Evolutionary conservation across 2,888 invertebrate genomes (phyloP).

Genomic region (Ametastegia equiseti): DNA sequence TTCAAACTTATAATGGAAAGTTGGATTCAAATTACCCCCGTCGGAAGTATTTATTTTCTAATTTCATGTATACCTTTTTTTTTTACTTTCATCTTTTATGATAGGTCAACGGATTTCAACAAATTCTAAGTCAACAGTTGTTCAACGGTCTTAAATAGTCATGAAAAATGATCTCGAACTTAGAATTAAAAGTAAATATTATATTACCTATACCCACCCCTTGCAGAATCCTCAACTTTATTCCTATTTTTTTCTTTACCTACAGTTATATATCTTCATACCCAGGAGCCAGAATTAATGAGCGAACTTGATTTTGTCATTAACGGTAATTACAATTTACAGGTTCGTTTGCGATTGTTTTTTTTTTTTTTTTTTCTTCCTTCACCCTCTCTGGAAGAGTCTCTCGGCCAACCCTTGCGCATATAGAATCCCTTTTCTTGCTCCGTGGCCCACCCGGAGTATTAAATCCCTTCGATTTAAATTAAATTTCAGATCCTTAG

Average conservation of each 20-base stretch:
- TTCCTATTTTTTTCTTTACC: background rate
- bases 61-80: no score
- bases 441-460: slow-evolving; percentile 5
- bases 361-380: no score
- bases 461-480: slow-evolving; percentile 47
- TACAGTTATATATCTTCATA: background rate
- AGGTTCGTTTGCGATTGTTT: slow-evolving; percentile 28
- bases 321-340: slow-evolving; percentile 21
- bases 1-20: slow-evolving; percentile 9
- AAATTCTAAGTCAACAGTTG: slow-evolving; percentile 12
- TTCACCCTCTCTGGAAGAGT: background rate
- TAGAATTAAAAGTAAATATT: slow-evolving; percentile 24
- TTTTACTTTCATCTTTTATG: background rate
- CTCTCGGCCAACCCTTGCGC: slow-evolving; percentile 2
- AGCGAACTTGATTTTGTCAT: slow-evolving; percentile 23
- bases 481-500: slow-evolving; percentile 41
- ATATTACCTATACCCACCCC: background rate
- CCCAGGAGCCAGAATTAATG: slow-evolving; percentile 13
- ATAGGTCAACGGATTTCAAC: no score
- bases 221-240: background rate
- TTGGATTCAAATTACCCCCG: slow-evolving; percentile 13
- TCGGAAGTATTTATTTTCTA: background rate
- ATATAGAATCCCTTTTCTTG: slow-evolving; percentile 10
- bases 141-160: background rate
- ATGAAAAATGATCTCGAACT: background rate